Base-by-base conservation (phyloP, 2,888 invertebrate species). In the Lithophane socia region DNA sequence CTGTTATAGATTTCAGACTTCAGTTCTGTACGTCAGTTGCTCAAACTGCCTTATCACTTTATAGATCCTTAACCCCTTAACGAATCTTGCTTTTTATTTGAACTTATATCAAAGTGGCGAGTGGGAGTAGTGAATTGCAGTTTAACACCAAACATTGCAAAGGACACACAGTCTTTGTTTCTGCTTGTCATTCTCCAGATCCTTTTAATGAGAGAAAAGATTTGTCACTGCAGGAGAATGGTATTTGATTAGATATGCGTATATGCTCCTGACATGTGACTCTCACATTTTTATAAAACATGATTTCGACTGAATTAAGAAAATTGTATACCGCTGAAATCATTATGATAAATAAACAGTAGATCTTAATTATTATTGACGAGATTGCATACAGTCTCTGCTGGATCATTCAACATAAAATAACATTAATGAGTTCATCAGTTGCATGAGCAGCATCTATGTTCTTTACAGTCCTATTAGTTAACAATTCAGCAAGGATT, bases 61-160 rank as follows among this genome's bases (percentile, higher is more conserved):
- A 78, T 72, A 64, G 18, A 64, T 78, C 56, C 47, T 71, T 77
- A 67, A 77, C 24, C 21, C 24, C 47, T 68, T 52, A 65, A 67
- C 7, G 18, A 54, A 70, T 61, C 52, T 63, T 42, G 18, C 42
- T 66, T 73, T 67, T 49, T 74, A 54, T 70, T 73, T 75, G 69
- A 68, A 37, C 37, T 37, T 37, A 67, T 79, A 63, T 75, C n/a
- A 79, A 73, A 82, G 60, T 85, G 83, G 68, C 69, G 84, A 86
- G 86, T 91, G 87, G 91, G 90, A 82, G 88, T 79, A 77, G 85
- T 80, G 84, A 89, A 86, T 89, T 83, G 80, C 80, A 86, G 84
- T 88, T 87, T 83, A 83, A 85, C 82, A 77, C 75, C 67, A 83
- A 79, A 88, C 82, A 83, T 85, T 85, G 84, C 80, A 84, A 87